phyloP scores from a whole-genome alignment of 2,797 vertebrate species.

The Sebastiscus tertius region DNA sequence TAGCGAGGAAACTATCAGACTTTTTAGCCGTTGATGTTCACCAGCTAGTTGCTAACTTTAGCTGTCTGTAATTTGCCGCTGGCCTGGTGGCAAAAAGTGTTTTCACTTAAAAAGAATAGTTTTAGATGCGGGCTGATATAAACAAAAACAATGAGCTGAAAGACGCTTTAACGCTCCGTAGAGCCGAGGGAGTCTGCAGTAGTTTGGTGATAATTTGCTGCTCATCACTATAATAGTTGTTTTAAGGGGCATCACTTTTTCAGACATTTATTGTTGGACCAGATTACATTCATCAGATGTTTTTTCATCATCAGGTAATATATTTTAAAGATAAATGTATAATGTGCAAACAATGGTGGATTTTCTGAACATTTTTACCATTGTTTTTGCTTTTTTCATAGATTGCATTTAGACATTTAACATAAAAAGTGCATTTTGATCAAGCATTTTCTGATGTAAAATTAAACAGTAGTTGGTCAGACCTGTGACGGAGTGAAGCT shows the following conservation, averaged over 20 bases:
- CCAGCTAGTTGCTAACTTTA: not conserved
- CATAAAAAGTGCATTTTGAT: not conserved
- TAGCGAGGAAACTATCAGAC: not conserved
- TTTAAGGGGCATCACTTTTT: not conserved
- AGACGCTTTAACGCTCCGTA: not conserved
- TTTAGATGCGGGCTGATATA: too few relatives aligned
- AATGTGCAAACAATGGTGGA: not conserved
- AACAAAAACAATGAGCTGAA: not conserved
- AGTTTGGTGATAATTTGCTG: not conserved
- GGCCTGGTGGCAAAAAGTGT: too few relatives aligned
- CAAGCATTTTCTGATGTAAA: not conserved
- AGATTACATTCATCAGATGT: not conserved
- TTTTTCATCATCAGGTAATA: not conserved
- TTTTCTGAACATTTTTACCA: not conserved
- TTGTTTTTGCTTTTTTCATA: not conserved
- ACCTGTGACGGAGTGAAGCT: constrained; percentile 6
- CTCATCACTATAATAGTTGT: not conserved
- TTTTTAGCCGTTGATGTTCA: not conserved
- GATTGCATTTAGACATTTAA: not conserved
- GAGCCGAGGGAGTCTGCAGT: not conserved
- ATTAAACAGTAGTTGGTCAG: constrained; percentile 14
- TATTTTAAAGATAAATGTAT: not conserved
- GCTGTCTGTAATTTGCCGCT: not conserved
- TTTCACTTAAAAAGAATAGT: too few relatives aligned
- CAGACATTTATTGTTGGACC: not conserved